These are phyloP conservation scores for Drosophila phalerata DNA, from an alignment of 2,888 invertebrate genomes.

Conservation along the genomic window DNA sequence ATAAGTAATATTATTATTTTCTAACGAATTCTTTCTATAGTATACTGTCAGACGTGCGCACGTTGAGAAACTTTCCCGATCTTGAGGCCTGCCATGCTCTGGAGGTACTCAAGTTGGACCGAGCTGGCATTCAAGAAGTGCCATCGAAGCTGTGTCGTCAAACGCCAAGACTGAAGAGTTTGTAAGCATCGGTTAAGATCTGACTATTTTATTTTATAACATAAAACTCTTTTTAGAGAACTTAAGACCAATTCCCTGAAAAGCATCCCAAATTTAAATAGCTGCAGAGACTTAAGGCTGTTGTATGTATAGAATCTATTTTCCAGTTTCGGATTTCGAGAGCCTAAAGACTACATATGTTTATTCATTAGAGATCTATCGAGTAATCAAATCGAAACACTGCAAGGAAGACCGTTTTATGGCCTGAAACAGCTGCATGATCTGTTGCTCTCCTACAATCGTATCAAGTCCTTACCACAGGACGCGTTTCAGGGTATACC, in stretches of 20 bases:
- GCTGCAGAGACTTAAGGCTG: slow-evolving; percentile 93
- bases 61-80: slow-evolving; percentile 92
- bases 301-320: slow-evolving; percentile 88
- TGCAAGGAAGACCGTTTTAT: slow-evolving; percentile 91
- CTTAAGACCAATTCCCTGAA: slow-evolving; percentile 93
- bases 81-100: slow-evolving; percentile 92
- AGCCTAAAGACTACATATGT: not conserved
- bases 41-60: slow-evolving; percentile 93
- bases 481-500: slow-evolving; percentile 93
- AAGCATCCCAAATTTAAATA: slow-evolving; percentile 90
- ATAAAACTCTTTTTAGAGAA: slow-evolving; percentile 87
- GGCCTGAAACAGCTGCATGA: slow-evolving; percentile 92
- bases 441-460: slow-evolving; percentile 93
- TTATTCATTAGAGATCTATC: slow-evolving; percentile 91
- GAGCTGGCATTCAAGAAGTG: slow-evolving; percentile 91
- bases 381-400: slow-evolving; percentile 91
- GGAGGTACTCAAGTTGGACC: slow-evolving; percentile 93
- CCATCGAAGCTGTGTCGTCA: slow-evolving; percentile 91
- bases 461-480: slow-evolving; percentile 90
- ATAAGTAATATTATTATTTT: not conserved
- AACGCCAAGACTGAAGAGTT: slow-evolving; percentile 92
- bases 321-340: too few relatives aligned
- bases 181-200: slow-evolving; percentile 89
- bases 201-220: not conserved
- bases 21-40: slow-evolving; percentile 85